Evolutionary conservation across 2,888 invertebrate genomes (phyloP), one percentile per base, ranked within the genome.

Genomic region (Conistra vaccinii): DNA sequence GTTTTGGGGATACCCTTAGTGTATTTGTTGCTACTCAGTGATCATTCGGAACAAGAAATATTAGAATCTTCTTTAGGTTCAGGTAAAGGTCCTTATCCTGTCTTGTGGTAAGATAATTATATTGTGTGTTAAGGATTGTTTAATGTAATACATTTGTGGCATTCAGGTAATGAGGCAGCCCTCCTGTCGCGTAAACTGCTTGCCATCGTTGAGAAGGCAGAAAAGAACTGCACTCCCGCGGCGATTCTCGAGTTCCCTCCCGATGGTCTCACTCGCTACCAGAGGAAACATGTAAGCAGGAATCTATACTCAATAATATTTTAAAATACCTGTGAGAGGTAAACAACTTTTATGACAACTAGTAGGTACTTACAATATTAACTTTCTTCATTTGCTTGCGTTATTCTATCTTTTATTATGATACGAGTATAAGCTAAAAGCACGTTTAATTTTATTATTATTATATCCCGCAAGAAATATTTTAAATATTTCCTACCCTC

Each of bases 201-300:
- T 26, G 91, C 89, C 1, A 39, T 93, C 48, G 78, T 89, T 23
- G 92, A 92, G 42, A 86, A 78, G 17, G 84, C 73, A 12, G 86
- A 83, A 0, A 89, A 75, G 63, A 98, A 97, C 94, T 98, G 97
- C 92, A 98, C 98, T 0, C 97, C 97, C 0, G 97, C 98, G 0
- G 98, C 98, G 5, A 98, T 98, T 73, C 94, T 97, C 60, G 98
- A 98, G 90, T 98, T 99, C 91, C 98, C 98, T 0, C 86, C 96
- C 0, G 98, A 98, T 91, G 98, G 98, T 23, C 96, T 98, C 70
- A 97, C 97, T 0, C 97, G 97, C 60, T 90, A 93, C 23, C 97
- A 98, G 87, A 96, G 98, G 42, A 97, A 97, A 90, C 93, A 95
- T 85, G 96, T 96, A 91, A 92, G 93, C 88, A 79, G 20, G 1